Conservation (phyloP, 2,888 invertebrate genomes). For the Eupithecia subfuscata region DNA sequence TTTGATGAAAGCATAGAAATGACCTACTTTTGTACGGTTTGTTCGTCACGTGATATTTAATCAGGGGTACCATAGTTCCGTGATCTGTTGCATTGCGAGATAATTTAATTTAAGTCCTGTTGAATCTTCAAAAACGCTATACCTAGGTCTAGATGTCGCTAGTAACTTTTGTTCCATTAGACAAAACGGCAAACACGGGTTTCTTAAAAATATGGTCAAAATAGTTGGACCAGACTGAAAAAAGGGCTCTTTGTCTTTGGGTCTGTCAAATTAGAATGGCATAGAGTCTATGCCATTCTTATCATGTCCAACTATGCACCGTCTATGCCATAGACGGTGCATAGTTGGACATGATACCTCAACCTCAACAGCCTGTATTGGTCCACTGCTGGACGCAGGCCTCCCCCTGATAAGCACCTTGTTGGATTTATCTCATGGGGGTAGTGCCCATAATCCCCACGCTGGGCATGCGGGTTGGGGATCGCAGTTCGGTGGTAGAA, state of each 20-base stretch:
- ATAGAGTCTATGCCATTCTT: no score
- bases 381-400: no score
- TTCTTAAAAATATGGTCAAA: not conserved
- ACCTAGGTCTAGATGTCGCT: not conserved
- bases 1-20: not conserved
- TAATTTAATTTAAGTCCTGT: not conserved
- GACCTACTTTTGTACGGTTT: not conserved
- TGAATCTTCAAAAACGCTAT: not conserved
- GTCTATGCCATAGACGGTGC: no score
- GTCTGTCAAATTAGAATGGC: not conserved
- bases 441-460: no score
- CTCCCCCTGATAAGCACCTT: no score
- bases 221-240: not conserved
- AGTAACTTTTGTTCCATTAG: not conserved
- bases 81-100: constrained; percentile 30
- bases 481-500: no score
- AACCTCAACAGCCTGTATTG: no score
- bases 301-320: no score
- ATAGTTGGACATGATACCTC: no score
- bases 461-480: no score
- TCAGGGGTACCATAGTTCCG: constrained; percentile 40
- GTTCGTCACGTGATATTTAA: constrained; percentile 40
- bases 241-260: not conserved
- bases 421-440: no score
- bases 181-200: not conserved